A percentile compares a stretch with the other conserved stretches of the same genome.
phyloP scores from a whole-genome alignment of 2,888 invertebrate genomes.

The Glyphotaelius pellucidus region DNA sequence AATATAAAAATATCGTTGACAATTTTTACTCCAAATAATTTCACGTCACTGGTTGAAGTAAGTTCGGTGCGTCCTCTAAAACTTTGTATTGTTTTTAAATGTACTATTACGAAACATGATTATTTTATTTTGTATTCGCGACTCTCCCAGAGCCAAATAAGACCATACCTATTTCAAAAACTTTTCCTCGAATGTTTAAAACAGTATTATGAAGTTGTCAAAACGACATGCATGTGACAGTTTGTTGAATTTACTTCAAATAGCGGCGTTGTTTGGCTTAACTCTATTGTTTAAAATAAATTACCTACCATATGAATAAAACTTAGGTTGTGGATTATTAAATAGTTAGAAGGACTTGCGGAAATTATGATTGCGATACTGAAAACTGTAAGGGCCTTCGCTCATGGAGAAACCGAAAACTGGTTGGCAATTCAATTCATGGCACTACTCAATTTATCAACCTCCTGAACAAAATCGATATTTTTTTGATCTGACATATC shows the following conservation, averaged over 20 bases:
- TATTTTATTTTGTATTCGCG: not conserved
- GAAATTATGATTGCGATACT: not conserved
- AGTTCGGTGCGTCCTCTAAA: no score
- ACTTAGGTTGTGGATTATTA: not conserved
- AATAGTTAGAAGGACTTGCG: not conserved
- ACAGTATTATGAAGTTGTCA: not conserved
- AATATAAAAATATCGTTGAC: no score
- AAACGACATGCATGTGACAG: not conserved
- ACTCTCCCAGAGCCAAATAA: not conserved
- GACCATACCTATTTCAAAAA: not conserved
- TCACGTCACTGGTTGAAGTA: no score
- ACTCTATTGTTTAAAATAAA: not conserved
- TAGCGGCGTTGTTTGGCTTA: not conserved
- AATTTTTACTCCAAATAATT: no score
- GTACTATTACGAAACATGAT: no score
- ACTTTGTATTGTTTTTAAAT: no score
- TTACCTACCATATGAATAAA: not conserved
- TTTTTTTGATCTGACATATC: no score
- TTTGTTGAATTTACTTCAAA: not conserved
- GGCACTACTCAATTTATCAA: no score
- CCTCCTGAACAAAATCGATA: no score
- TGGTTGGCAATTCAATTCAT: no score
- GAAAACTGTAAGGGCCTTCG: not conserved
- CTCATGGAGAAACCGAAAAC: no score
- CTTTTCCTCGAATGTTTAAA: not conserved